phyloP scores from a whole-genome alignment of 2,888 invertebrate genomes.

The Argynnis bischoffii region DNA sequence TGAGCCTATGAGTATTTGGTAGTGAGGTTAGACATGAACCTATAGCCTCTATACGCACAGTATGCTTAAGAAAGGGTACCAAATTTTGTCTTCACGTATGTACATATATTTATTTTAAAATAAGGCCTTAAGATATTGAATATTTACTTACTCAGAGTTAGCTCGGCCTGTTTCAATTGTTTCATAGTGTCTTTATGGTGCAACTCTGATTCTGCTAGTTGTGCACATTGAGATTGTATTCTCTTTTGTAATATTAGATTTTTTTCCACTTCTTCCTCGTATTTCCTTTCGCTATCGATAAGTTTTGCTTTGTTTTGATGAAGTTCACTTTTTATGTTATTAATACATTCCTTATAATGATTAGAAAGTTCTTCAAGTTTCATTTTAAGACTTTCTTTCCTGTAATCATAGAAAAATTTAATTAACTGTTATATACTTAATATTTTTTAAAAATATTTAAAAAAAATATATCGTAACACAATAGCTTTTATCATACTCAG shows the following conservation, averaged over 20 bases:
- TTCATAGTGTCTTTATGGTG: slow-evolving; percentile 36
- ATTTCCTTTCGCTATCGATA: slow-evolving; percentile 62
- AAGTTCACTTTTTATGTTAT: slow-evolving; percentile 56
- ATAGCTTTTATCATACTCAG: slow-evolving; percentile 55
- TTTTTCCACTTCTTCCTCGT: slow-evolving; percentile 53
- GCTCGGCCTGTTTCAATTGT: slow-evolving; percentile 36
- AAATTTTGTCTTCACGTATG: no score
- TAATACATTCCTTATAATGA: slow-evolving; percentile 60
- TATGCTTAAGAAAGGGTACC: no score
- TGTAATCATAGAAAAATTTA: slow-evolving; percentile 36
- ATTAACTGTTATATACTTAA: background rate
- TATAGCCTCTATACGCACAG: no score
- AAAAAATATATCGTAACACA: background rate
- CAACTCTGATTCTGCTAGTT: slow-evolving; percentile 57
- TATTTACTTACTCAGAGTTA: slow-evolving; percentile 47
- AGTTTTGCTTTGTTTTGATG: slow-evolving; percentile 53
- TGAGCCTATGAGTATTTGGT: no score
- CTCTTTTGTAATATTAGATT: slow-evolving; percentile 53
- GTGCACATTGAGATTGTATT: slow-evolving; percentile 51
- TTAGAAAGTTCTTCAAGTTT: slow-evolving; percentile 57
- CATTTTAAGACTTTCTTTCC: slow-evolving; percentile 69
- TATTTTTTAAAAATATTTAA: background rate
- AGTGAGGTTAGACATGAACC: no score
- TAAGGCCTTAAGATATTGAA: background rate
- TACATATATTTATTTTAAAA: background rate